Base-by-base conservation (phyloP, 1,140 invertebrate genomes). In the Drosophila sucinea region DNA sequence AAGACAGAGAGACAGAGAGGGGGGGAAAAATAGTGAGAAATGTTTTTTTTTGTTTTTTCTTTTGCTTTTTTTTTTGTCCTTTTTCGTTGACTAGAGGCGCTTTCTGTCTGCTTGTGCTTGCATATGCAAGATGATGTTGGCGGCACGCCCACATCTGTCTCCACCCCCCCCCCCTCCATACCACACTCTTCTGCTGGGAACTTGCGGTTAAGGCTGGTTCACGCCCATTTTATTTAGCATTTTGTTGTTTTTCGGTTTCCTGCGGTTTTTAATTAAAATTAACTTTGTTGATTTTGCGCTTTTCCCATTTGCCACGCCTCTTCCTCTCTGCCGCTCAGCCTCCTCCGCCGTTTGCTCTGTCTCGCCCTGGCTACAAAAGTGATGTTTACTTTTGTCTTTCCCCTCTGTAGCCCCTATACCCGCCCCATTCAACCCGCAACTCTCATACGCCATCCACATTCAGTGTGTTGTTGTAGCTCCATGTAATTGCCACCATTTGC, bases 261-360 rank as follows among this genome's bases (percentile, higher is more conserved):
- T 84, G 83, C 83, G 80, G 83, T 87, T 87, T 87, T 87, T 87
- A 87, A 87, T 87, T 87, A 87, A 87, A 87, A 87, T 87, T 87
- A 87, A 87, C 83, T 89, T 87, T 87, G 83, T 87, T 87, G 83
- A 89, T 87, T 87, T 87, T 89, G 70, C 72, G 83, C 83, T 86
- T 79, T 77, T 77, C 51, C 76, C 80, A 76, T 70, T 70, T 70
- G 71, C 60, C 76, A 60, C 60, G 23, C 40, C 38, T 7, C 8
- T 25, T 6, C n/a, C 11, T 54, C 4, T 3, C 35, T 10, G 3
- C 32, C 38, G 6, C n/a, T 4, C 44, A 25, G 32, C 3, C n/a
- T n/a, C 57, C 6, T 17, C 33, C 41, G 38, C 23, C 60, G 35
- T 11, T 62, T 40, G 11, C 38, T 41, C 55, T 44, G 33, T 56